Conservation (phyloP, 2,797 vertebrate species). For the Pseudochaenichthys georgianus region DNA sequence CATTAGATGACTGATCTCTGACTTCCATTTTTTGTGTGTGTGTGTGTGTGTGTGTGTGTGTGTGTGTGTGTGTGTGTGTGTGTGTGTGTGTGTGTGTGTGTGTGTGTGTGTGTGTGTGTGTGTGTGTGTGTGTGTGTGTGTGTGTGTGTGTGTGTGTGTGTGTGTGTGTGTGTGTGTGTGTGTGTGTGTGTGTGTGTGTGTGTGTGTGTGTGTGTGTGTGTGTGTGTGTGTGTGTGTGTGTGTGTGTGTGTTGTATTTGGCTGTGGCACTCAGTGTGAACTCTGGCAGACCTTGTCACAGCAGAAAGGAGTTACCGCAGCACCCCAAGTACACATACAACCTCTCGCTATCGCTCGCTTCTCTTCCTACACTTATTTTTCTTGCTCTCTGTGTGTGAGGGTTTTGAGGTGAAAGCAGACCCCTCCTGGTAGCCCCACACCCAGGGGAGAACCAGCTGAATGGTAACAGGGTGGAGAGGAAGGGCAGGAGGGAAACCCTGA, state of each 20-base stretch:
- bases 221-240: no score
- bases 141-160: no score
- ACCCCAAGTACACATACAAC: conserved; percentile 26
- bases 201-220: no score
- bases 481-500: conserved; percentile 51
- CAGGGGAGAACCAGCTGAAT: conserved; percentile 54
- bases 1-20: conserved; percentile 66
- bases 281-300: conserved; percentile 75
- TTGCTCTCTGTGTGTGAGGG: conserved; percentile 21
- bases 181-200: no score
- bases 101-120: no score
- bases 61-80: no score
- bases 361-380: conserved; percentile 33
- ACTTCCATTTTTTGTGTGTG: conserved; percentile 63
- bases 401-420: conserved; percentile 59
- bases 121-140: no score
- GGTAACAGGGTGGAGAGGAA: conserved; percentile 51
- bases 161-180: no score
- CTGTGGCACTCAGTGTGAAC: conserved; percentile 66
- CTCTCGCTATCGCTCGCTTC: conserved; percentile 30
- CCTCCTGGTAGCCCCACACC: conserved; percentile 60
- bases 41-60: conserved; percentile 8
- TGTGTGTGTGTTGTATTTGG: conserved; percentile 72
- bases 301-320: conserved; percentile 58
- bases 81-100: no score